Percentiles rank a stretch among this genome's conserved stretches.
Evolutionary conservation across 1,140 invertebrate genomes (phyloP).

Genomic region (Belonocnema kinseyi): DNA sequence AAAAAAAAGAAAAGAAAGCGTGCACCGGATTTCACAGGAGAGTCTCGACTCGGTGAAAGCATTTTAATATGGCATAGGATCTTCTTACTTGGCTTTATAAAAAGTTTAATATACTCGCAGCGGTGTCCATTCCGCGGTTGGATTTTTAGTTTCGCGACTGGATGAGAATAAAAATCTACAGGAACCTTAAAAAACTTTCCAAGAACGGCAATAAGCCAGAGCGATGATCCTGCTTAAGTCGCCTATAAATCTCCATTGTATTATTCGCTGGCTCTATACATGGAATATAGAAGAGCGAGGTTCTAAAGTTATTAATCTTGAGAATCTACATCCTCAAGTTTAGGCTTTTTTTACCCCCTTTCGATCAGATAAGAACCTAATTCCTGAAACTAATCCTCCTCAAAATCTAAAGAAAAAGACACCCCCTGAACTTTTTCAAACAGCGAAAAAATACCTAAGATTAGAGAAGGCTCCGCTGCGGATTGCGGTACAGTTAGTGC

Average conservation of each 20-base stretch:
- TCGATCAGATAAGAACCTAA: background rate
- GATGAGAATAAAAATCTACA: slow-evolving; percentile 42
- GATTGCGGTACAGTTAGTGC: too few relatives aligned
- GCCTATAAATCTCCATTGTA: slow-evolving; percentile 69
- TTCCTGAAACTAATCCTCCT: background rate
- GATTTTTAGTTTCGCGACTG: slow-evolving; percentile 34
- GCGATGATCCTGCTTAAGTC: slow-evolving; percentile 60
- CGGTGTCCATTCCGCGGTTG: slow-evolving; percentile 40
- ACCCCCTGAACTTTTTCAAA: too few relatives aligned
- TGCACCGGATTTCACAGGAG: slow-evolving; percentile 21
- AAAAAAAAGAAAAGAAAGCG: slow-evolving; percentile 25
- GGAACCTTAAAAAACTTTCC: slow-evolving; percentile 61
- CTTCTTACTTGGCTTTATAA: slow-evolving; percentile 59
- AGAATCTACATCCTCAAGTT: background rate
- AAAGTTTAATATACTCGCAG: slow-evolving; percentile 62
- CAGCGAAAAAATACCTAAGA: too few relatives aligned
- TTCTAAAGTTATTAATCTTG: slow-evolving; percentile 15
- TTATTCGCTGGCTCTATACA: slow-evolving; percentile 48
- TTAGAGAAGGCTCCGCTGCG: too few relatives aligned
- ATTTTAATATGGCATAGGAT: slow-evolving; percentile 61
- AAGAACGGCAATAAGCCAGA: slow-evolving; percentile 62
- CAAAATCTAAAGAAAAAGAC: background rate
- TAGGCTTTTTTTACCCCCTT: background rate
- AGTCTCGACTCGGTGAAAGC: slow-evolving; percentile 37
- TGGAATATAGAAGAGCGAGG: slow-evolving; percentile 13